phyloP scores from a whole-genome alignment of 2,113 vertebrate species.

The Pomatostomus ruficeps region DNA sequence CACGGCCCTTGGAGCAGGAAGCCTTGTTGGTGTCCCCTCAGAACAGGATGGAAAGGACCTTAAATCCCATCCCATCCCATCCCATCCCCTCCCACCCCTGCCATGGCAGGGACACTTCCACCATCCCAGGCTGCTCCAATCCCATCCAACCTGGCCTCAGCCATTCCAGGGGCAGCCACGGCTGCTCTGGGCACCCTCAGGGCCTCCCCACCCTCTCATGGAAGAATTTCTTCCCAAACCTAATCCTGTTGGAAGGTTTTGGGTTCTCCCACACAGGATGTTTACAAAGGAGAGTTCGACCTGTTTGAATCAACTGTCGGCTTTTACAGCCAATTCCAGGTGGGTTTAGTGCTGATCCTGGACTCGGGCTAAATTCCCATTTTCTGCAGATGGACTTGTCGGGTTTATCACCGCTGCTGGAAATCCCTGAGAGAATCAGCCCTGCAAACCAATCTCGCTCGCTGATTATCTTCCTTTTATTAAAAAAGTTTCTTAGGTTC shows the following conservation, averaged over 20 bases:
- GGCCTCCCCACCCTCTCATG: too few relatives aligned
- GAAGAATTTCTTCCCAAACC: background rate
- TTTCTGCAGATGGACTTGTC: background rate
- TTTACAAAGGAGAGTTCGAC: background rate
- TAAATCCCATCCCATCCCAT: rapidly evolving
- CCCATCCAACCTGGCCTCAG: background rate
- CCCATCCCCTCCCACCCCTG: rapidly evolving
- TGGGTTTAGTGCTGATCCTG: background rate
- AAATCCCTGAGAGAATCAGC: constrained; percentile 26
- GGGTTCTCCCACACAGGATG: background rate
- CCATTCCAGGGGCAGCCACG: background rate
- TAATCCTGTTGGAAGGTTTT: background rate
- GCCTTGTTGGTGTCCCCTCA: background rate
- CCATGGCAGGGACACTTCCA: background rate
- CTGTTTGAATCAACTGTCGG: background rate
- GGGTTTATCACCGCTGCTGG: background rate
- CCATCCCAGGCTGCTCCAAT: background rate
- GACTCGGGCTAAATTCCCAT: background rate
- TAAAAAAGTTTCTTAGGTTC: constrained; percentile 9
- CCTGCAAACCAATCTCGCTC: background rate
- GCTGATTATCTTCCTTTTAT: background rate
- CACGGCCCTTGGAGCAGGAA: rapidly evolving
- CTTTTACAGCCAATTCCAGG: background rate
- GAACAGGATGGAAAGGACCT: too few relatives aligned
- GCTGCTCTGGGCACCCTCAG: background rate